These are phyloP conservation scores for Heliconius himera DNA, from an alignment of 1,140 invertebrate genomes.

Conservation along the genomic window DNA sequence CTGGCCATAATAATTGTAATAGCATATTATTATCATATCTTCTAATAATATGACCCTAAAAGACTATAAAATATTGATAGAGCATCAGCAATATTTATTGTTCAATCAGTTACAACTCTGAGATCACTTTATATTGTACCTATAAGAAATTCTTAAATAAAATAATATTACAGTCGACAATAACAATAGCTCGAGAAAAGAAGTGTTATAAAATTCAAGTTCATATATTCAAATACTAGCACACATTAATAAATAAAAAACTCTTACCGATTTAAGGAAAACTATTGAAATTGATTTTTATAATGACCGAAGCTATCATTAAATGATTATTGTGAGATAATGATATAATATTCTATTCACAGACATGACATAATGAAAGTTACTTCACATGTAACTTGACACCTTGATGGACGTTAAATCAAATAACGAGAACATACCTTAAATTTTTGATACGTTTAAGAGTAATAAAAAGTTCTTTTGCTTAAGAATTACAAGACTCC, in stretches of 20 bases:
- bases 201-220: neutral
- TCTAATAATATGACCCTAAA: no score
- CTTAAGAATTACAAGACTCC: neutral
- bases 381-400: slow-evolving; percentile 74
- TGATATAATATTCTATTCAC: slow-evolving; percentile 66
- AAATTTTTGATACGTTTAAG: neutral
- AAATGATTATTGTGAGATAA: slow-evolving; percentile 32
- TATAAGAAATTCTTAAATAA: neutral
- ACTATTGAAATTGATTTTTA: neutral
- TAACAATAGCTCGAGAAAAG: neutral
- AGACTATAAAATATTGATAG: neutral
- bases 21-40: no score
- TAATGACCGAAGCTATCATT: neutral
- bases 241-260: neutral
- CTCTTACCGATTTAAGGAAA: neutral
- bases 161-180: neutral
- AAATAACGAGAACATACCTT: slow-evolving; percentile 31
- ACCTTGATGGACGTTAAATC: slow-evolving; percentile 46
- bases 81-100: neutral
- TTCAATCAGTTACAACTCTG: neutral
- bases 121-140: neutral
- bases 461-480: neutral
- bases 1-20: no score
- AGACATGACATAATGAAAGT: slow-evolving; percentile 80
- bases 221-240: neutral